Evolutionary conservation across 2,888 invertebrate genomes (phyloP).

Genomic region (Campoplex capitator): DNA sequence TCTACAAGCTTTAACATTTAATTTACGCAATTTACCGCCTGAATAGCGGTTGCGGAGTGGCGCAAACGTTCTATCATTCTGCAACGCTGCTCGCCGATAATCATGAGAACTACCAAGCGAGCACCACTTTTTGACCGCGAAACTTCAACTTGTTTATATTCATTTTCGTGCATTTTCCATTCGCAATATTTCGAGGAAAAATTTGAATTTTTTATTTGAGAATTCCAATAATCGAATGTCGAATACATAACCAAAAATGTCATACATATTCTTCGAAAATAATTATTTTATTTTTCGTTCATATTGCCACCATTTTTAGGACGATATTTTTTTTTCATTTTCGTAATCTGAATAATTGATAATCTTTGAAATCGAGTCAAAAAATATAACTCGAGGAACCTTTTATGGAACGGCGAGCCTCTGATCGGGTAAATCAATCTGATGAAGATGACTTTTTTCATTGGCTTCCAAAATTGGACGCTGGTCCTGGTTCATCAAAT

Average conservation of each 20-base stretch:
- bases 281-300: background rate
- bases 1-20: slow-evolving; percentile 17
- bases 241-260: background rate
- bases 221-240: background rate
- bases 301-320: no score
- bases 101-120: background rate
- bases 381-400: background rate
- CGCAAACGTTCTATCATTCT: background rate
- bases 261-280: background rate
- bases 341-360: background rate
- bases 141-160: background rate
- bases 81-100: background rate
- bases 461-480: background rate
- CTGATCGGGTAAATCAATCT: background rate
- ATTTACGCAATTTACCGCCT: slow-evolving; percentile 10
- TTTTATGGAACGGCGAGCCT: background rate
- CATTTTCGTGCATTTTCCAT: background rate
- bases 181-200: background rate
- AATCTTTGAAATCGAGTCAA: no score
- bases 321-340: no score
- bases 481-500: background rate
- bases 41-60: background rate
- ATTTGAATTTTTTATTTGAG: background rate
- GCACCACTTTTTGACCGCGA: background rate
- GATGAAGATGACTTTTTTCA: background rate